Evolutionary conservation across 1,140 invertebrate genomes (phyloP).

Genomic region (Bradynema listronoti): DNA sequence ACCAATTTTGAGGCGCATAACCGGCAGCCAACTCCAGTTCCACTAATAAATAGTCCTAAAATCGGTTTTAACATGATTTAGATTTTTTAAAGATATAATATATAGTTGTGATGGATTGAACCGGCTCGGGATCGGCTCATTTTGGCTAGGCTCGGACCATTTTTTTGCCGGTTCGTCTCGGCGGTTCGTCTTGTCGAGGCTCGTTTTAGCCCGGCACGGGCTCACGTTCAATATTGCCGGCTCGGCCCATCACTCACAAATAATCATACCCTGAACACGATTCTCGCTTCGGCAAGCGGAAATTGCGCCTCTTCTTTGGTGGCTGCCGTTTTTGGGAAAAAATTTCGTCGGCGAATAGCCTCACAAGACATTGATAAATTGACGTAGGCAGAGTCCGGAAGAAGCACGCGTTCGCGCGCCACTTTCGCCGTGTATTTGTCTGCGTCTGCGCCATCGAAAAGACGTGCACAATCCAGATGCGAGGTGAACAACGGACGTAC

Average conservation of each 20-base stretch:
- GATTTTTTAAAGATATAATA: not conserved
- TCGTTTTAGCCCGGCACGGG: not conserved
- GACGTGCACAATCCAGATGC: constrained; percentile 12
- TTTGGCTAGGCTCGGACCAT: not conserved
- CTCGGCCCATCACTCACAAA: not conserved
- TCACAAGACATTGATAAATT: constrained; percentile 21
- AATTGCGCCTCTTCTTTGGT: constrained; percentile 27
- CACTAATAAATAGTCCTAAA: constrained; percentile 37
- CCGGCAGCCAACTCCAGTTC: constrained; percentile 35
- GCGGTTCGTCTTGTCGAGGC: not conserved
- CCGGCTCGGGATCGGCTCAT: not conserved
- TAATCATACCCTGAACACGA: constrained; percentile 20
- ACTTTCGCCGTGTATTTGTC: constrained; percentile 16
- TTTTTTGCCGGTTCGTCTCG: not conserved
- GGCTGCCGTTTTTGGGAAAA: not conserved
- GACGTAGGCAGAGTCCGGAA: not conserved
- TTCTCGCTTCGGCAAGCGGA: constrained; percentile 28
- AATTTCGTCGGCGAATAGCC: constrained; percentile 17
- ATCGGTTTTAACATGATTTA: constrained; percentile 12
- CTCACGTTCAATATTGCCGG: not conserved
- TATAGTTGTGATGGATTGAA: not conserved
- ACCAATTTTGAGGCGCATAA: constrained; percentile 42
- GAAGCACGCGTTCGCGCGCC: constrained; percentile 7
- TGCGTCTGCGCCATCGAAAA: constrained; percentile 3
- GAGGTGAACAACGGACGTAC: not conserved